Evolutionary conservation across 64 coral and sea anemone species (phyloP), one percentile per base, ranked within the genome.

Genomic region (Actinia tenebrosa): DNA sequence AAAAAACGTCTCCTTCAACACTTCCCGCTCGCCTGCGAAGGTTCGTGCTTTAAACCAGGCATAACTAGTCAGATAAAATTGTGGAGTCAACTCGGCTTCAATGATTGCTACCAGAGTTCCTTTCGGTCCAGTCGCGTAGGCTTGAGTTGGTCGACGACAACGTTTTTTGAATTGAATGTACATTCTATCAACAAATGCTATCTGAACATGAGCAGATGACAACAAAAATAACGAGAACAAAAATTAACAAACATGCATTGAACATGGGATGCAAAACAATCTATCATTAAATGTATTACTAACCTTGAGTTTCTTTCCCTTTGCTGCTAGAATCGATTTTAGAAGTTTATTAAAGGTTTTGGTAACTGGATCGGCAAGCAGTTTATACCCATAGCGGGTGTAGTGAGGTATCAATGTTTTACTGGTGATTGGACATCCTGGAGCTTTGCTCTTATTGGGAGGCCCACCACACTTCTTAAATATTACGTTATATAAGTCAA

Each of bases 401-500:
- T 92, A 95, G 68, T 95, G 94, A 55, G 94, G 94, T 80, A 66
- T 87, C 63, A 87, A 87, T 26, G 90, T 75, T 46, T 88, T 80
- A 46, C 16, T 52, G 55, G 88, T 61, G 37, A 91, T 93, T 43
- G 81, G 72, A 88, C 95, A 98, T 22, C 84, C 54, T 30, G 69
- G 69, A 45, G n/a, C 10, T 58, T 22, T 10, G 9, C 54, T 83
- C 19, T 83, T 80, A 13, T 86, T 84, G 44, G 94, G 94, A 62
- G 94, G 87, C 10, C 62, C 79, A 25, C 94, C 90, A 54, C 92
- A 94, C 22, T 62, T 69, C 42, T 84, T 83, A 10, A 91, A 63
- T 0, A 98, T 91, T 78, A 89, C 78, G 25, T 83, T 42, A 58
- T 98, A 98, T 44, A 94, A 42, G 78, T 98, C 92, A 90, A 84